Conservation (phyloP, 1,140 invertebrate species). For the Drosophila novamexicana region DNA sequence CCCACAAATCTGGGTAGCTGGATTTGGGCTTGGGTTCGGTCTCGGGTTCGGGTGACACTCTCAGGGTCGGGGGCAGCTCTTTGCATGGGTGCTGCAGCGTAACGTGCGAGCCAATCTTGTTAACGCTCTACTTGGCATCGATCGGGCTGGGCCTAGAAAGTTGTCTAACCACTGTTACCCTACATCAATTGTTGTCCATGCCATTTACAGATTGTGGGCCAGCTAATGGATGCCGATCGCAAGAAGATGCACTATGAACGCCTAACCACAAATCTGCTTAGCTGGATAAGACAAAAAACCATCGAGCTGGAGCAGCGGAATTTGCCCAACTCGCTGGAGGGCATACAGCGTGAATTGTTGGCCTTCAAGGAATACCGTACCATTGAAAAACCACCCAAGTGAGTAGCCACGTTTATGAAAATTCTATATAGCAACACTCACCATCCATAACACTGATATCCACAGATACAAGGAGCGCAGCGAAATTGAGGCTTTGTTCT, state of each 20-base stretch:
- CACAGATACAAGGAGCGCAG: constrained; percentile 96
- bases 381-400: constrained; percentile 98
- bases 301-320: constrained; percentile 92
- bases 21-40: neutral
- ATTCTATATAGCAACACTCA: neutral
- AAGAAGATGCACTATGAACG: constrained; percentile 95
- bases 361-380: constrained; percentile 98
- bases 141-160: constrained; percentile 66
- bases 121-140: constrained; percentile 76
- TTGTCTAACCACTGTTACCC: constrained; percentile 47
- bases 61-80: constrained; percentile 40
- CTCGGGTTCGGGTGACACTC: constrained; percentile 34
- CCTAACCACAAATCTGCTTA: constrained; percentile 93
- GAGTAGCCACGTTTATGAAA: constrained; percentile 62
- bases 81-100: constrained; percentile 66
- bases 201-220: constrained; percentile 92
- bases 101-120: constrained; percentile 61
- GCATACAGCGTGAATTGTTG: constrained; percentile 95
- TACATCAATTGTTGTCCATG: neutral
- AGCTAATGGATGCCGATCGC: constrained; percentile 97
- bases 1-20: constrained; percentile 4
- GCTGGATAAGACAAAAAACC: constrained; percentile 97
- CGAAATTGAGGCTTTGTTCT: constrained; percentile 98
- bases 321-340: constrained; percentile 98
- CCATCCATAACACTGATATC: neutral